Conservation (phyloP, 92 coral and sea anemone species). For the Bergia sp. region DNA sequence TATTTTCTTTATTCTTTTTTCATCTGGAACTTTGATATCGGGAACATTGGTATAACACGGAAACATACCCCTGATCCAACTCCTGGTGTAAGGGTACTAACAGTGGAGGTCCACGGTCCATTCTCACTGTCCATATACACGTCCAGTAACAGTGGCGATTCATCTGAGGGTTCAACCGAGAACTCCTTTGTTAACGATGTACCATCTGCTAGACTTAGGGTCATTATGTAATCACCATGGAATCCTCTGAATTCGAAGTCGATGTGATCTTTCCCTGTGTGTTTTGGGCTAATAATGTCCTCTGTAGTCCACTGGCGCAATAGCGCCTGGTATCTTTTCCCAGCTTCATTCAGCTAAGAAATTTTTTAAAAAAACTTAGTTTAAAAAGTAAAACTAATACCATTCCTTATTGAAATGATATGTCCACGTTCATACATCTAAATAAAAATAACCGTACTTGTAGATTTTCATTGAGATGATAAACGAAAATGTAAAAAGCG, state of each 20-base stretch:
- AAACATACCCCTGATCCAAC: neutral
- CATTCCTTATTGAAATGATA: no score
- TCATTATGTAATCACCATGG: constrained; percentile 72
- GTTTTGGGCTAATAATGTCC: constrained; percentile 50
- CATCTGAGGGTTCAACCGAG: constrained; percentile 65
- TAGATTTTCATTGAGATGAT: no score
- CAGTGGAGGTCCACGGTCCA: neutral
- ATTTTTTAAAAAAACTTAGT: neutral
- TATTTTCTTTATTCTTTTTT: no score
- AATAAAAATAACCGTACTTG: no score
- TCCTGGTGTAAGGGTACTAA: neutral
- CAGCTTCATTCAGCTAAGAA: constrained; percentile 81
- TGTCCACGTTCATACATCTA: no score
- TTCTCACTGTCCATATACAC: neutral
- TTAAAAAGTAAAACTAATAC: neutral
- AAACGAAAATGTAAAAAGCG: no score
- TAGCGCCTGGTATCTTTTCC: constrained; percentile 67
- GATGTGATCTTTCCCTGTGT: constrained; percentile 42
- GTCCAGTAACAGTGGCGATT: neutral
- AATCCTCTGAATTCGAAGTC: constrained; percentile 70
- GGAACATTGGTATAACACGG: no score
- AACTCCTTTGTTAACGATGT: constrained; percentile 50
- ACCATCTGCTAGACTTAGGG: constrained; percentile 70
- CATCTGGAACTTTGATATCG: no score
- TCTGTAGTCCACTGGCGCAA: constrained; percentile 81